phyloP scores from a whole-genome alignment of 2,113 vertebrate genomes.

The Engraulis encrasicolus region DNA sequence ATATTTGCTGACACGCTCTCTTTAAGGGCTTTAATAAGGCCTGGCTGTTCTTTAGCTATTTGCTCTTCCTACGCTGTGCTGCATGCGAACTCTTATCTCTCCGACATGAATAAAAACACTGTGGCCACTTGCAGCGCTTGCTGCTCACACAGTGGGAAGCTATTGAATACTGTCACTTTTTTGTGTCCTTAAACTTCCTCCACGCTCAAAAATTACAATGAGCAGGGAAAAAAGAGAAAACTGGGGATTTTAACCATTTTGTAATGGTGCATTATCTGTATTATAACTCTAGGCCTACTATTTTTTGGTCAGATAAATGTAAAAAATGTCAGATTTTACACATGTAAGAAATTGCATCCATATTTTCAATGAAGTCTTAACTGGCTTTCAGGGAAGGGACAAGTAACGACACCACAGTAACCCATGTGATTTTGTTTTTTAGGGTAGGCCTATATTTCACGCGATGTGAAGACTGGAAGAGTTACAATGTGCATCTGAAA shows the following conservation, averaged over 20 bases:
- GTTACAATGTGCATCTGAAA: constrained; percentile 1
- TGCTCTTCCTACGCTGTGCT: constrained; percentile 68
- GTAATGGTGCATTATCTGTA: constrained; percentile 50
- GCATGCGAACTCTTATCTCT: constrained; percentile 70
- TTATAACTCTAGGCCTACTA: no score
- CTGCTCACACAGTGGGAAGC: constrained; percentile 49
- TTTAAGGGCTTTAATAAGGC: constrained; percentile 64
- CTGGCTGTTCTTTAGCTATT: constrained; percentile 69
- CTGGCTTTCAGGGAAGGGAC: neutral
- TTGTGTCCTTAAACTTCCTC: constrained; percentile 49
- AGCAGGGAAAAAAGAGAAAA: constrained; percentile 31
- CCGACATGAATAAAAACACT: constrained; percentile 71
- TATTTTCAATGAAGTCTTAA: neutral
- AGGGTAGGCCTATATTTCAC: neutral
- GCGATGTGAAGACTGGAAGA: neutral
- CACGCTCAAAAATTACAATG: constrained; percentile 40
- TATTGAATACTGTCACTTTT: constrained; percentile 50
- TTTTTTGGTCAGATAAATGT: constrained; percentile 66
- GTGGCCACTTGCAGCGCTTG: constrained; percentile 64
- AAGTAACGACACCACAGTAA: neutral
- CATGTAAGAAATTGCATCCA: neutral
- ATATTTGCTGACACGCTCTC: constrained; percentile 73
- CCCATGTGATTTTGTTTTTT: neutral
- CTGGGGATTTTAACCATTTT: constrained; percentile 37
- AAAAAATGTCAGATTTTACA: constrained; percentile 63